Evolutionary conservation across 1,140 invertebrate species (phyloP).

Genomic region (Pollicipes pollicipes): DNA sequence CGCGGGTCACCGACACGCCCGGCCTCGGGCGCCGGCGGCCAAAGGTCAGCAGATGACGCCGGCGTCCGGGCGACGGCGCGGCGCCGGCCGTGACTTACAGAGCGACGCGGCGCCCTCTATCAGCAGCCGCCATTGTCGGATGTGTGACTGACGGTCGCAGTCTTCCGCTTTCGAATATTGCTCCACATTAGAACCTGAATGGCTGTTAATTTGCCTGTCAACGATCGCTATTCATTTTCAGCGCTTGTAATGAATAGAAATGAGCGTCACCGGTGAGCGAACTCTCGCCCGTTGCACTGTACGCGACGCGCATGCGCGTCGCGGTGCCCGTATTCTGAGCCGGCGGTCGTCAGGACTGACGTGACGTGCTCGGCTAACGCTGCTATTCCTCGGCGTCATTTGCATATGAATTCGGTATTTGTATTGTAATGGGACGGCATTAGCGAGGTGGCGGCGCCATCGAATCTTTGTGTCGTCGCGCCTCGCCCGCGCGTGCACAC

Average conservation of each 20-base stretch:
- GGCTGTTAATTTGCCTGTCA: not conserved
- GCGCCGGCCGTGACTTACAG: not conserved
- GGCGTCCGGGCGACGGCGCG: not conserved
- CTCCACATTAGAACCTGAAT: not conserved
- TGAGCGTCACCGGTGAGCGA: not conserved
- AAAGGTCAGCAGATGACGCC: not conserved
- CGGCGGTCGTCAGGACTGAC: not conserved
- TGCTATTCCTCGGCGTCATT: not conserved
- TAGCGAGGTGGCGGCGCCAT: not conserved
- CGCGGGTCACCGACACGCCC: too few species aligned
- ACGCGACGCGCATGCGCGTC: not conserved
- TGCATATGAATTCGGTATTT: not conserved
- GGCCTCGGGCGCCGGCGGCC: too few species aligned
- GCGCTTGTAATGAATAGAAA: not conserved
- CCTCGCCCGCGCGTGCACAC: too few species aligned
- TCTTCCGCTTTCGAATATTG: not conserved
- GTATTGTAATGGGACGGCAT: not conserved
- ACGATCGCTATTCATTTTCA: not conserved
- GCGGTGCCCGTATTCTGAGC: not conserved
- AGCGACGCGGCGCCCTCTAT: not conserved
- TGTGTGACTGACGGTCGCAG: not conserved
- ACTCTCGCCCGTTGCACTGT: not conserved
- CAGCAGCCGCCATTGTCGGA: not conserved
- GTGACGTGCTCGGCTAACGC: not conserved
- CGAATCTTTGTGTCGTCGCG: not conserved